Base-by-base conservation (phyloP, 2,113 vertebrate genomes). In the Galemys pyrenaicus region DNA sequence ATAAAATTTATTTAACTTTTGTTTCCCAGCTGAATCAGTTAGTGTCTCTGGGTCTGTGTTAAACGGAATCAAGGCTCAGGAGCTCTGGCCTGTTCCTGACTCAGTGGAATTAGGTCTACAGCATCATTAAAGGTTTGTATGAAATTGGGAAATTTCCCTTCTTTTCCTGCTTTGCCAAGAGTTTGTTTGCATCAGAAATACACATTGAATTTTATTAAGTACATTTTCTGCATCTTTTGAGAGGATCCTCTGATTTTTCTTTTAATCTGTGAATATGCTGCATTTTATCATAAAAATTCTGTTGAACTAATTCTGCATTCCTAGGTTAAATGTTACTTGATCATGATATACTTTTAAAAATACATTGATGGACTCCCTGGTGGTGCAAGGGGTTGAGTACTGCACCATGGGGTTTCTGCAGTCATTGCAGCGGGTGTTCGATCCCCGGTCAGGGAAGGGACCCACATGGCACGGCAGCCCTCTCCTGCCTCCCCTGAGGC, bases 241-340 rank as follows among this genome's bases (percentile, higher is more conserved):
- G 30, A 17, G 26, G 19, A 78, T 8, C 9, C 22, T 75, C 20
- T 28, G n/a, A 68, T 49, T 68, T 46, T 54, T 62, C 37, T 35
- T 60, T 37, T 60, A 32, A 54, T 44, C 56, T 82, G n/a, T 78
- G 51, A 54, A 9, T 6, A 26, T 58, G 44, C 17, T 74, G 1
- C 67, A 19, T 84, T 58, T 62, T 35, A 46, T 37, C 64, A 24
- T n/a, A n/a, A 37, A 60, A 58, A 75, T 92, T 30, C 64, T 70
- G 64, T 51, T 80, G 58, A 90, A 75, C 77, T 75, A 92, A 70
- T 70, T 54, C 77, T 84, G 32, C 10, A 54, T 92, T 92, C 89
- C 51, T 92, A 28, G 6, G 41, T 67, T 91, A 56, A 73, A 37
- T 12, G 13, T 54, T 79, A 37, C 11, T 26, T 73, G 22, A 79